phyloP scores from a whole-genome alignment of 1,140 invertebrate species.

The Parasteatoda tepidariorum region DNA sequence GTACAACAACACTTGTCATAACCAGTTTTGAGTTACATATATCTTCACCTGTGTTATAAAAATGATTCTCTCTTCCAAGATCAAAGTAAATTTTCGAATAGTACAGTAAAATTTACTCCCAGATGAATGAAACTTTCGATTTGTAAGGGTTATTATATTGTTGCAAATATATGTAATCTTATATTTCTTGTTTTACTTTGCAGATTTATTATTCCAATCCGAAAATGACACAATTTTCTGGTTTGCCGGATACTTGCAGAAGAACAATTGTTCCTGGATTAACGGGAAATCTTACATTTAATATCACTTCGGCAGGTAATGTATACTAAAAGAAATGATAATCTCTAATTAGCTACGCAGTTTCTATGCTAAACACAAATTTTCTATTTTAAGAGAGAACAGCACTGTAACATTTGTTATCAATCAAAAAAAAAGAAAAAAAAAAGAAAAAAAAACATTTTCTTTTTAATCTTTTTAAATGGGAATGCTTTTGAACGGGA shows the following conservation, averaged over 20 bases:
- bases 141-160: neutral
- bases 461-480: too few relatives aligned
- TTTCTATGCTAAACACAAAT: too few relatives aligned
- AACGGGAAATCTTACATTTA: constrained; percentile 62
- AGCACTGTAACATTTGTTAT: too few relatives aligned
- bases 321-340: neutral
- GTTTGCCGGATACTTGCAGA: constrained; percentile 57
- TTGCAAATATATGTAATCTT: neutral
- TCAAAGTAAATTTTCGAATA: neutral
- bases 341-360: too few relatives aligned
- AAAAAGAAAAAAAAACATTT: too few relatives aligned
- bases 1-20: neutral
- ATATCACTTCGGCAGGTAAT: constrained; percentile 62
- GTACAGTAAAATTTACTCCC: neutral
- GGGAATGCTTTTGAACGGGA: too few relatives aligned
- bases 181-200: constrained; percentile 1
- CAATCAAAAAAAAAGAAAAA: too few relatives aligned
- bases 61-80: neutral
- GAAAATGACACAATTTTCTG: constrained; percentile 58
- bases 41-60: neutral
- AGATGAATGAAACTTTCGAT: neutral
- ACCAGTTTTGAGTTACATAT: neutral
- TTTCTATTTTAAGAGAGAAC: too few relatives aligned
- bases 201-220: constrained; percentile 55
- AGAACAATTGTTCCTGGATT: constrained; percentile 61